These are phyloP conservation scores for Lichenostomus cassidix DNA, from an alignment of 2,113 vertebrate species.

Conservation along the genomic window DNA sequence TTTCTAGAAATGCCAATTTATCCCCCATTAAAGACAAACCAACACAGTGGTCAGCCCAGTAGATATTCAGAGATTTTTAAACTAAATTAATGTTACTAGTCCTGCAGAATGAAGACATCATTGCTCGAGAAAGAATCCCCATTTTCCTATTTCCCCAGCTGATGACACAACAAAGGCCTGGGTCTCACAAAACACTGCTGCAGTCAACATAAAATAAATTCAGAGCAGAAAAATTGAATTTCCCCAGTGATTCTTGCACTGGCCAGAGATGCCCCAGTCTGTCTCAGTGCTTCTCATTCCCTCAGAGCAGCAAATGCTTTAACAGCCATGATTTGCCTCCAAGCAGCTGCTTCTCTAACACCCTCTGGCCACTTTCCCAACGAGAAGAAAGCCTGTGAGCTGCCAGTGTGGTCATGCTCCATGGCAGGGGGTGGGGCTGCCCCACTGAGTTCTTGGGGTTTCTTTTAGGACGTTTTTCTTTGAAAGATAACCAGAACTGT, in stretches of 20 bases:
- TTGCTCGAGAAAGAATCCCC: background rate
- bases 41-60: background rate
- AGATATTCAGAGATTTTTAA: background rate
- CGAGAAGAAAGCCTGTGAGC: background rate
- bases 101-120: background rate
- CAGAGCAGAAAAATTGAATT: background rate
- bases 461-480: constrained; percentile 38
- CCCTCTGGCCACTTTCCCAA: background rate
- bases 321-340: background rate
- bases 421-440: background rate
- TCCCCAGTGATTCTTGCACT: background rate
- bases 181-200: background rate
- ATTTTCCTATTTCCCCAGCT: background rate
- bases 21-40: background rate
- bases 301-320: background rate
- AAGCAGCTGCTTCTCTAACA: background rate
- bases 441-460: background rate
- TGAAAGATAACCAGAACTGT: constrained; percentile 19
- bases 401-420: background rate
- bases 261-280: background rate
- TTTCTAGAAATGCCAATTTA: background rate
- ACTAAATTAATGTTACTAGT: background rate
- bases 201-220: background rate
- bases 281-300: background rate
- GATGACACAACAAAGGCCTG: background rate